Evolutionary conservation across 2,113 vertebrate species (phyloP), one percentile per base, ranked within the genome.

Genomic region (Chaetura pelagica): DNA sequence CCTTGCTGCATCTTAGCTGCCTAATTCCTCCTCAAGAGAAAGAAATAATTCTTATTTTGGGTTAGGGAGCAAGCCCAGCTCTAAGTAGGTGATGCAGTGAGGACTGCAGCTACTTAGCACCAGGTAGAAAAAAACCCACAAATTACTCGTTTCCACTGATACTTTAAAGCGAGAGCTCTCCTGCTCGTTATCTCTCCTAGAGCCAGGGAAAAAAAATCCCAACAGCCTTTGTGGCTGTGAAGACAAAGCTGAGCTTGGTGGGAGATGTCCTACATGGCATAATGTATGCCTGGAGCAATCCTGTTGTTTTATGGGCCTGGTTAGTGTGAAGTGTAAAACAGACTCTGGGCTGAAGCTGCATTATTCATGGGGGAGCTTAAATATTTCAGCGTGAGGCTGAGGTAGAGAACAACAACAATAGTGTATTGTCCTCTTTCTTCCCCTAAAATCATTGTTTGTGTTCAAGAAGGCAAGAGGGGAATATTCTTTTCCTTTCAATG

Each of bases 291-390:
- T 1, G 87, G 82, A 95, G 89, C 84, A 85, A 79, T 82, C 69
- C 81, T 5, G 15, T 63, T 82, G 93, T 58, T 97, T 96, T 79
- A 91, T 73, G 91, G 93, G 84, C 75, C 86, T 4, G 26, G 58
- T n/a, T 79, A 85, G 91, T 87, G 84, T 79, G 93, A 96, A 96
- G 94, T 68, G 91, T 66, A 91, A 81, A 97, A 29, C 77, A 96
- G 93, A 86, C 84, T 89, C 11, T 44, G 89, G 89, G 86, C 73
- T 87, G 80, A 78, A 75, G 83, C 80, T 94, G 94, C 96, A 95
- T 97, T 94, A 97, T 96, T 96, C 89, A 96, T 91, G 52, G 93
- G 17, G 77, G 69, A 94, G 69, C 87, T 92, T 94, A 84, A 95
- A 97, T 94, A 97, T 96, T 96, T 94, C 95, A 95, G 93, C 8